Conservation (phyloP, 1,140 invertebrate species). For the Sycophaga agraensis region DNA sequence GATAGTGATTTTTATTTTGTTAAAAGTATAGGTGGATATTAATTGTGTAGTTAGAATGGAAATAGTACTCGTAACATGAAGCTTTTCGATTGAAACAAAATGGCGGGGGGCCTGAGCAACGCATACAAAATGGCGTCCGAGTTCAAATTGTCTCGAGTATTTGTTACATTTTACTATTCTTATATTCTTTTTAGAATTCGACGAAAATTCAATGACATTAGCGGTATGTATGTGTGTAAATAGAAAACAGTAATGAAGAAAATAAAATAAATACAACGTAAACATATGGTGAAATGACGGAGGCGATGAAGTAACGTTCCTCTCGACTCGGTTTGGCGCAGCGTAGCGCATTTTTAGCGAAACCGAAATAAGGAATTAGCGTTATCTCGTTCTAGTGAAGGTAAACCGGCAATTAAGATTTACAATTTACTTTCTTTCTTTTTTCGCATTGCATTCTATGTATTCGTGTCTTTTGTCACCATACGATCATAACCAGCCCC, state of each 20-base stretch:
- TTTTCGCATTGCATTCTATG: neutral
- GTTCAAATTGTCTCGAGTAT: too few species aligned
- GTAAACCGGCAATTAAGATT: constrained; percentile 9
- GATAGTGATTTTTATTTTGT: too few species aligned
- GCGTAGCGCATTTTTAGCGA: neutral
- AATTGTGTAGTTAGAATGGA: too few species aligned
- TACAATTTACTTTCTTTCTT: neutral
- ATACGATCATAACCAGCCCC: neutral
- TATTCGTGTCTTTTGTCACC: neutral
- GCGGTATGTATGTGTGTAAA: neutral
- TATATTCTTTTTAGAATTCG: too few species aligned
- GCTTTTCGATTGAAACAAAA: too few species aligned
- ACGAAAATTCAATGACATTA: neutral
- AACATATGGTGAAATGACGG: constrained; percentile 1
- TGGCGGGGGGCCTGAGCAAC: too few species aligned
- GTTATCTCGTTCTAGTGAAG: constrained; percentile 17
- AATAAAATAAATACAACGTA: neutral
- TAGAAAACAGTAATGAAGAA: constrained; percentile 3
- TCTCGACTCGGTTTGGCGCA: constrained; percentile 6
- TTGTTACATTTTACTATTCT: too few species aligned
- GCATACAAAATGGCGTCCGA: too few species aligned
- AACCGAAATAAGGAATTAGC: constrained; percentile 12
- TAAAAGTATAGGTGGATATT: too few species aligned
- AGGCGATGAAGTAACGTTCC: constrained; percentile 22
- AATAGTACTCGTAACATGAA: too few species aligned